Evolutionary conservation across 2,113 vertebrate species (phyloP), one percentile per base, ranked within the genome.

Genomic region (Uria aalge): DNA sequence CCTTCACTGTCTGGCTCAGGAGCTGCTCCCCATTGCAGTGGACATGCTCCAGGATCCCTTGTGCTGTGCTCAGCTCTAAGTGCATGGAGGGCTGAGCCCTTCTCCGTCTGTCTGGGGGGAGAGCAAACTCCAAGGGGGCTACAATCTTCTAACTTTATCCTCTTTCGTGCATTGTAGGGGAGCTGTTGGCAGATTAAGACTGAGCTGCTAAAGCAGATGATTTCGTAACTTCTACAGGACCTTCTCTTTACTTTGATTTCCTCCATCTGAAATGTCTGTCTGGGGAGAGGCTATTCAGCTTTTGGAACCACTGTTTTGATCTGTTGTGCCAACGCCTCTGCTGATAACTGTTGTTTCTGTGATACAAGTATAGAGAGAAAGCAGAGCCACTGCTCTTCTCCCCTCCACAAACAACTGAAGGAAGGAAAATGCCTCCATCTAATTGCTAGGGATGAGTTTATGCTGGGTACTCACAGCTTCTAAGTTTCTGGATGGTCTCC

Each of bases 101-200:
- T 8, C 60, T 19, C 6, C 3, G 14, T 19, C 63, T 15, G 6
- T 34, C 56, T 55, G 21, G 6, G 21, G 7, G 34, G 3, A 52
- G n/a, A 72, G 29, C 47, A 27, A 10, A 7, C 38, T 50, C 62
- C 0, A 0, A 11, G 32, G 26, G 8, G 20, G 8, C 13, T 30
- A 23, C 45, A 8, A 5, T 48, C 34, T 20, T 15, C 36, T 38
- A 27, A 15, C 48, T 56, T 43, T 23, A 1, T 41, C 71, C 52
- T 32, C 36, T 22, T 8, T 3, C 0, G 0, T 17, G 15, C 13
- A 14, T 59, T 17, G 41, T 47, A 74, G 29, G 22, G 53, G 12
- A 72, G 47, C 47, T 81, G 56, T 16, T 82, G 36, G 8, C n/a
- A 81, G 90, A 32, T 71, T 15, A 62, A 40, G 21, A 7, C 24